Evolutionary conservation across 2,888 invertebrate species (phyloP), one percentile per base, ranked within the genome.

Genomic region (Dioctria rufipes): DNA sequence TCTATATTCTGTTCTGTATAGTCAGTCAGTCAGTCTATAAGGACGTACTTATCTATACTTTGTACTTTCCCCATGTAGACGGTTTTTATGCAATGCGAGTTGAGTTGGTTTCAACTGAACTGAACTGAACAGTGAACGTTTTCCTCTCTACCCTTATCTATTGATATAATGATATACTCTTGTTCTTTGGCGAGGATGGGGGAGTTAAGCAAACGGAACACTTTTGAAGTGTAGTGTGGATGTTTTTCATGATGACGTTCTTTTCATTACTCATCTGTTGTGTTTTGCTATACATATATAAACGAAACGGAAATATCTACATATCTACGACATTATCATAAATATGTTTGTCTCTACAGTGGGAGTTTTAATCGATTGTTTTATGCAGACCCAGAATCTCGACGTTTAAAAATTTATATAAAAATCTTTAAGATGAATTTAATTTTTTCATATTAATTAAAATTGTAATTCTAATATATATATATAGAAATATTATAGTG

Each of bases 81-180:
- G 73, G 25, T 73, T 73, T 69, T 73, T 73, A 73, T 73, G 73
- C 73, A 73, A 54, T 73, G 39, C 42, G 69, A 69, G 69, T 51
- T 69, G 69, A 69, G 69, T 51, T 69, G 13, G 69, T 69, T 51
- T 69, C 37, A 73, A 73, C 42, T 49, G 49, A 13, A 58, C 58
- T 8, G 58, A 73, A 73, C 42, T 49, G 49, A 13, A 58, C 58
- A 58, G 58, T 6, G 69, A 69, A 69, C 69, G 73, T 73, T 25
- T 25, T 40, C 37, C 58, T 73, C 58, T 73, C 73, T 73, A 58
- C 73, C 69, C 73, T 71, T 73, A 73, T 58, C 73, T 58, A 73
- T 73, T 73, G 73, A 73, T 73, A 73, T 73, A 58, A 73, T 73
- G 73, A 73, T 73, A 73, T 46, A 73, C 58, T 58, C 65, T 13